Percentiles rank a stretch among this genome's conserved stretches.
These are phyloP conservation scores for Muscicapa comitata DNA, from an alignment of 2,797 vertebrate genomes.

Conservation along the genomic window DNA sequence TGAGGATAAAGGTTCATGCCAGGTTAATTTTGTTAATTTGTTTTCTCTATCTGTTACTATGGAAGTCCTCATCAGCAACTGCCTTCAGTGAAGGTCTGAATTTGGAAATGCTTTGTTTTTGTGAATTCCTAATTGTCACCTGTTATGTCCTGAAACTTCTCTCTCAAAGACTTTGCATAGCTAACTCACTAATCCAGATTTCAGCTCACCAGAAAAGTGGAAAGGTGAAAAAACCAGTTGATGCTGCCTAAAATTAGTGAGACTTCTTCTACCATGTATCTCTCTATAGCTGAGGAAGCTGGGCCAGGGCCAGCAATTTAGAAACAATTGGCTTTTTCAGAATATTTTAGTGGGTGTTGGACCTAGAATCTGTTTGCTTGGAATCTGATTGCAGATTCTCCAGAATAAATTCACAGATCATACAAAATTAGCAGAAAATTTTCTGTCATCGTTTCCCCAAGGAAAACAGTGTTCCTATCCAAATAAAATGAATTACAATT, in stretches of 20 bases:
- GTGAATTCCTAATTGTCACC: neutral
- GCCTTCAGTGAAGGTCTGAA: neutral
- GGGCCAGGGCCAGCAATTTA: neutral
- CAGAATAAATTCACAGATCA: neutral
- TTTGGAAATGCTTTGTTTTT: neutral
- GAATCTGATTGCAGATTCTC: neutral
- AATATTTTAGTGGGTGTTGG: neutral
- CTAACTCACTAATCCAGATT: neutral
- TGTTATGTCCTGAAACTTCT: neutral
- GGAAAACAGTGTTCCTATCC: neutral
- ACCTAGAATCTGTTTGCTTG: neutral
- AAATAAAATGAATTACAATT: neutral
- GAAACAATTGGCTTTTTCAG: neutral
- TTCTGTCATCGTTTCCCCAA: neutral
- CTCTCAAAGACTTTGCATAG: neutral
- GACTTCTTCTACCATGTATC: neutral
- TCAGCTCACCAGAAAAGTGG: neutral
- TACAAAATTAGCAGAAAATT: neutral
- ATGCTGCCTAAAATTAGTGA: neutral
- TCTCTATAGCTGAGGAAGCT: neutral
- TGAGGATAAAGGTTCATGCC: neutral
- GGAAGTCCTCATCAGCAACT: neutral
- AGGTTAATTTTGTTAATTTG: neutral
- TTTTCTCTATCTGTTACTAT: neutral
- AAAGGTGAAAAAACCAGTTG: neutral